Percentiles rank a stretch among this genome's conserved stretches.
Conservation (phyloP, 1,140 invertebrate genomes). For the Hyles euphorbiae region DNA sequence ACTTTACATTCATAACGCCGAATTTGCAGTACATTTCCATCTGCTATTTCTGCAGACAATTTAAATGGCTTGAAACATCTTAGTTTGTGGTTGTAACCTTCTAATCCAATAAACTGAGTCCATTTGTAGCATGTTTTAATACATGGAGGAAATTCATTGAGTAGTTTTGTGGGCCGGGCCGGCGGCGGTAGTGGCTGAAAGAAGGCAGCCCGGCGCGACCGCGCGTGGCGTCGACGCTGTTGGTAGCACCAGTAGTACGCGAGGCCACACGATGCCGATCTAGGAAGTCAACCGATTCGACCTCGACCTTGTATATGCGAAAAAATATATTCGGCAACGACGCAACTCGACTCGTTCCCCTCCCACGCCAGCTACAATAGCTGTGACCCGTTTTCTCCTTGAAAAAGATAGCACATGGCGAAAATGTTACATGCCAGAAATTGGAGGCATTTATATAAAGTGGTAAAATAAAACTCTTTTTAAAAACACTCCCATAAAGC, state of each 20-base stretch:
- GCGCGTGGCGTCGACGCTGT: slow-evolving; percentile 1
- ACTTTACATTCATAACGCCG: too few species aligned
- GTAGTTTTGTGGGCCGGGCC: not conserved
- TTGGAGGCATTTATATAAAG: too few species aligned
- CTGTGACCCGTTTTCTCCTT: not conserved
- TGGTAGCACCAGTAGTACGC: slow-evolving; percentile 7
- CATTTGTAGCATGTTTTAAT: too few species aligned
- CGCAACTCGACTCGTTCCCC: slow-evolving; percentile 26
- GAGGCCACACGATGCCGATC: slow-evolving; percentile 45
- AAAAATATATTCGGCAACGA: slow-evolving; percentile 60
- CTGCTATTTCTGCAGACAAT: too few species aligned
- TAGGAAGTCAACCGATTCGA: slow-evolving; percentile 69
- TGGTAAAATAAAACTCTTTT: too few species aligned
- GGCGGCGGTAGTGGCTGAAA: not conserved
- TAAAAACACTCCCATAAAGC: too few species aligned
- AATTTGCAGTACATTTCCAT: too few species aligned
- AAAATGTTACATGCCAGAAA: too few species aligned
- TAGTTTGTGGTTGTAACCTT: too few species aligned
- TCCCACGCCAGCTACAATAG: slow-evolving; percentile 12
- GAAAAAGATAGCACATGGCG: too few species aligned
- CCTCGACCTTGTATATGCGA: slow-evolving; percentile 68
- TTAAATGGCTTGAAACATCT: too few species aligned
- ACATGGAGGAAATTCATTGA: not conserved
- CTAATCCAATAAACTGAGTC: too few species aligned
- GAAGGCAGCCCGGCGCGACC: slow-evolving; percentile 3